Conservation (phyloP, 64 coral and sea anemone species). For the Stylophora pistillata region DNA sequence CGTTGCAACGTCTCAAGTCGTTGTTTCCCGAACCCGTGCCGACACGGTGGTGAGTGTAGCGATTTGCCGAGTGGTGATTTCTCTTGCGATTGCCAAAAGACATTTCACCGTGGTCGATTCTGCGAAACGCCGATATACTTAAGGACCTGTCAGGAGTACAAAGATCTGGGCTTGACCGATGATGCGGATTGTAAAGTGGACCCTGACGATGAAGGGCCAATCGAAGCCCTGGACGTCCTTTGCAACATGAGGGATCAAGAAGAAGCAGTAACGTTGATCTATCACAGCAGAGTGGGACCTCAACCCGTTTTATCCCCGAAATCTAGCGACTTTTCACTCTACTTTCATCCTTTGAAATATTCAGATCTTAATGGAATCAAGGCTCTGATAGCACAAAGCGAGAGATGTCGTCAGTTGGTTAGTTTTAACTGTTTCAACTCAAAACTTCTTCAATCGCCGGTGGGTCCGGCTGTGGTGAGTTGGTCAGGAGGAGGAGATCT, state of each 20-base stretch:
- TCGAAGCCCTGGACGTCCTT: neutral
- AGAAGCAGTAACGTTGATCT: conserved; percentile 14
- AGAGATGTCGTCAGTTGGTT: conserved; percentile 43
- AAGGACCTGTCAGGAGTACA: conserved; percentile 48
- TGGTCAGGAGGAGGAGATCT: neutral
- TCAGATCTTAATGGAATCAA: neutral
- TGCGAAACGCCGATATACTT: conserved; percentile 38
- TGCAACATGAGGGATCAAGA: conserved; percentile 27
- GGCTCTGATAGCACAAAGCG: conserved; percentile 29
- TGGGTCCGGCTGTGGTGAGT: neutral
- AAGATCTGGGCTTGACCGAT: conserved; percentile 30
- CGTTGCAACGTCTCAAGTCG: neutral
- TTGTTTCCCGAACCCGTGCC: conserved; percentile 44
- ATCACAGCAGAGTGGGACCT: conserved; percentile 7
- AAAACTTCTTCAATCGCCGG: neutral
- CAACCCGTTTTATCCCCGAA: neutral
- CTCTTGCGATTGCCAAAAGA: conserved; percentile 18
- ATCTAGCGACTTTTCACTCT: neutral
- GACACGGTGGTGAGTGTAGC: neutral
- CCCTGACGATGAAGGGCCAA: conserved; percentile 15
- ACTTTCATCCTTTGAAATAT: neutral
- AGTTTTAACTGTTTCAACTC: conserved; percentile 34
- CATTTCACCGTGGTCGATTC: conserved; percentile 23
- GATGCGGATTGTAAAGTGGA: conserved; percentile 45
- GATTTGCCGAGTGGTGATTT: neutral